Percentiles rank a stretch among this genome's conserved stretches.
Conservation (phyloP, 2,113 vertebrate species). For the Brachionichthys hirsutus region DNA sequence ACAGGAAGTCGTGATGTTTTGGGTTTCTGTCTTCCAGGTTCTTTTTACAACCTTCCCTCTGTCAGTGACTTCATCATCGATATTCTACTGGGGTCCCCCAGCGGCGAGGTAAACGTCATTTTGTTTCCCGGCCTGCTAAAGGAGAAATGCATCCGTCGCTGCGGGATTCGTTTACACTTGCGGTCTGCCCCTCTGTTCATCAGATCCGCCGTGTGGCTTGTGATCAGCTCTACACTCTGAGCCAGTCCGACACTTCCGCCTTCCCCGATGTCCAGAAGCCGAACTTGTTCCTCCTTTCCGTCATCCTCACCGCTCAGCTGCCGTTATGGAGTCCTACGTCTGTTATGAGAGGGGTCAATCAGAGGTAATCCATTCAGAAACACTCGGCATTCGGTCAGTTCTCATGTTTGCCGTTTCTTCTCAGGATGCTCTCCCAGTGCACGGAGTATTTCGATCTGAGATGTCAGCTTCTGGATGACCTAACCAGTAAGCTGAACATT, state of each 20-base stretch:
- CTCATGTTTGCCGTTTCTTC: slow-evolving; percentile 22
- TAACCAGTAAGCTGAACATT: slow-evolving; percentile 85
- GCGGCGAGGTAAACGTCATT: slow-evolving; percentile 85
- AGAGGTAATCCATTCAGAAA: slow-evolving; percentile 79
- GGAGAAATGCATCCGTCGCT: neutral
- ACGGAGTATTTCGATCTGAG: slow-evolving; percentile 98
- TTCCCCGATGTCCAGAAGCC: slow-evolving; percentile 94
- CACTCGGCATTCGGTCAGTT: neutral
- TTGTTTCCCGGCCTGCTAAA: neutral
- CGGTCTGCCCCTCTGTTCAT: neutral
- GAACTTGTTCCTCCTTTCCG: slow-evolving; percentile 91
- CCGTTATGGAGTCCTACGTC: slow-evolving; percentile 98
- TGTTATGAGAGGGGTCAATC: slow-evolving; percentile 97
- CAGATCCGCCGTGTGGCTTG: slow-evolving; percentile 97
- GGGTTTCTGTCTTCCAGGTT: slow-evolving; percentile 78
- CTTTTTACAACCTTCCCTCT: slow-evolving; percentile 93
- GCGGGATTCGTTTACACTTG: neutral
- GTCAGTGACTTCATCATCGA: slow-evolving; percentile 98
- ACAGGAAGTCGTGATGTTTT: neutral
- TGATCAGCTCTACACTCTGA: slow-evolving; percentile 96
- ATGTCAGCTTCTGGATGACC: slow-evolving; percentile 94
- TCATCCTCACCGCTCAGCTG: slow-evolving; percentile 92
- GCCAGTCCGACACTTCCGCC: slow-evolving; percentile 91
- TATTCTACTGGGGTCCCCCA: slow-evolving; percentile 93
- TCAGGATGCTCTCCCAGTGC: slow-evolving; percentile 93